These are phyloP conservation scores for Xiphophorus hellerii DNA, from an alignment of 2,113 vertebrate species.

Conservation along the genomic window DNA sequence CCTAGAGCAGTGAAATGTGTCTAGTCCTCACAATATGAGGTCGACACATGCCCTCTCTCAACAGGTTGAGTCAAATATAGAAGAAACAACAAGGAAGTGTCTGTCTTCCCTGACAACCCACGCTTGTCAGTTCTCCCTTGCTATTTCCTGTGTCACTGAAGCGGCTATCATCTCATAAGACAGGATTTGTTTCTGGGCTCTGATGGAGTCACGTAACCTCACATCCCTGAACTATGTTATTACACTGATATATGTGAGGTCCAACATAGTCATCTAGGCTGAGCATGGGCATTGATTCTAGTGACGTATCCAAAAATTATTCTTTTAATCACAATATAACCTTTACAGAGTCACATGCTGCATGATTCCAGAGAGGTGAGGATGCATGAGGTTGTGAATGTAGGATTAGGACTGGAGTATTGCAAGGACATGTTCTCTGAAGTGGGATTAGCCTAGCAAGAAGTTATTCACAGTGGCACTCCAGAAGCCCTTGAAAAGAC, in stretches of 20 bases:
- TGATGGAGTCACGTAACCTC: slow-evolving; percentile 27
- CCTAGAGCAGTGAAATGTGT: slow-evolving; percentile 50
- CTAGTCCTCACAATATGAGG: slow-evolving; percentile 43
- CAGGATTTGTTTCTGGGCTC: slow-evolving; percentile 12
- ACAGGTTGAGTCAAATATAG: slow-evolving; percentile 39
- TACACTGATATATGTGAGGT: slow-evolving; percentile 13
- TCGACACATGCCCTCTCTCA: slow-evolving; percentile 50
- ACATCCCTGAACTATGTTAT: slow-evolving; percentile 29
- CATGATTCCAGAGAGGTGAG: slow-evolving; percentile 50
- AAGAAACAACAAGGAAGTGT: slow-evolving; percentile 55
- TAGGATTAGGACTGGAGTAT: slow-evolving; percentile 57
- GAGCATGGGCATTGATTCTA: slow-evolving; percentile 23
- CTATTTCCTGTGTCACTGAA: slow-evolving; percentile 19
- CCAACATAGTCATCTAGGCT: slow-evolving; percentile 2
- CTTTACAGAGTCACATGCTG: neutral
- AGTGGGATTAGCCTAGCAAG: slow-evolving; percentile 68
- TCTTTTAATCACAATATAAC: slow-evolving; percentile 13
- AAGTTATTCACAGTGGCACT: slow-evolving; percentile 69
- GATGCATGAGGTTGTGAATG: slow-evolving; percentile 58
- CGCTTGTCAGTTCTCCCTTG: slow-evolving; percentile 41
- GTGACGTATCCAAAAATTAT: slow-evolving; percentile 22
- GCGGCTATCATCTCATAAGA: slow-evolving; percentile 41
- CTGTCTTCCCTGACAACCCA: slow-evolving; percentile 59
- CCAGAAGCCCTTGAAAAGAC: slow-evolving; percentile 60
- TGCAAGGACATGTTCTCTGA: slow-evolving; percentile 67